Percentiles rank a stretch among this genome's conserved stretches.
Conservation (phyloP, 92 coral and sea anemone genomes). For the Heliopora coerulea region DNA sequence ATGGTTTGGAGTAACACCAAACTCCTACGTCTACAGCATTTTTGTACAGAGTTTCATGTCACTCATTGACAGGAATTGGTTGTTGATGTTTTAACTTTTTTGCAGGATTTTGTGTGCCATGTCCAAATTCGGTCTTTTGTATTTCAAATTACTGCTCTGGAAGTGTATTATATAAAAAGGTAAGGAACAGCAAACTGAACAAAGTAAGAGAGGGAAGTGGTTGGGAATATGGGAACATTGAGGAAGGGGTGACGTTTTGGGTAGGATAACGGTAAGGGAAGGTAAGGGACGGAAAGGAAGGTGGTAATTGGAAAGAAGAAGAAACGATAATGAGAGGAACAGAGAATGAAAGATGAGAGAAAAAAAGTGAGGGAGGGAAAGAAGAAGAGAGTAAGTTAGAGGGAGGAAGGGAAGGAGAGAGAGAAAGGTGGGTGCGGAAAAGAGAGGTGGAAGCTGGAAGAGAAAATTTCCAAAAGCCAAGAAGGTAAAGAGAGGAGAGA, state of each 20-base stretch:
- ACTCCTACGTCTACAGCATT: too few relatives aligned
- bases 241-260: background rate
- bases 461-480: too few relatives aligned
- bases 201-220: background rate
- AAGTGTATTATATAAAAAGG: slow-evolving; percentile 86
- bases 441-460: background rate
- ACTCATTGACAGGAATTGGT: too few relatives aligned
- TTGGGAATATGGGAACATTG: too few relatives aligned
- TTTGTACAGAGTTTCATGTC: too few relatives aligned
- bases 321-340: too few relatives aligned
- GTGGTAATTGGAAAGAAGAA: too few relatives aligned
- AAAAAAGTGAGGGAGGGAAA: background rate
- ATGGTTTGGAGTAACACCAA: too few relatives aligned
- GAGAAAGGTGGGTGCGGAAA: background rate
- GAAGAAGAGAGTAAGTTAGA: background rate
- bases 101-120: slow-evolving; percentile 67
- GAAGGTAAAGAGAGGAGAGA: too few relatives aligned
- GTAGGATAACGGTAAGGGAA: background rate
- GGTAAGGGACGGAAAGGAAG: too few relatives aligned
- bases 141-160: slow-evolving; percentile 79
- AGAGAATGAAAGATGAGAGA: too few relatives aligned
- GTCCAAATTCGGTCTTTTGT: slow-evolving; percentile 75
- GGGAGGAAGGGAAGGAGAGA: background rate
- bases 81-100: too few relatives aligned
- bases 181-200: slow-evolving; percentile 22